Evolutionary conservation across 2,113 vertebrate genomes (phyloP).

Genomic region (Naja naja): DNA sequence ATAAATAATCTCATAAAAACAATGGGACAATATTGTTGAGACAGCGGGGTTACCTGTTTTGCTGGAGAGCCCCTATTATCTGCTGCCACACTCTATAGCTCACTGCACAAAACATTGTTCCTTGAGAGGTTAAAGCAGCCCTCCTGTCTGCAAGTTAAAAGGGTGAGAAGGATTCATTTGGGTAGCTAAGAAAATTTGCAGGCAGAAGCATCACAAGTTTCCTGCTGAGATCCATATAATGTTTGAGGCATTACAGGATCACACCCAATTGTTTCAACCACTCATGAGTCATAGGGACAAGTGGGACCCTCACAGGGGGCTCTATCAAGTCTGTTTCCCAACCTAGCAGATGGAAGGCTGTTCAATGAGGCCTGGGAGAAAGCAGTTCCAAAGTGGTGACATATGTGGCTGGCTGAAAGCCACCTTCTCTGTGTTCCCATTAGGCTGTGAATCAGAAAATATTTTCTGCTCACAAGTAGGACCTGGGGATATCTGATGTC

Average conservation of each 20-base stretch:
- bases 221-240: not conserved
- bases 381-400: not conserved
- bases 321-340: not conserved
- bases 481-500: not conserved
- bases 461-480: not conserved
- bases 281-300: not conserved
- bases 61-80: not conserved
- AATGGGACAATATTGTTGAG: not conserved
- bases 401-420: not conserved
- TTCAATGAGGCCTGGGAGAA: not conserved
- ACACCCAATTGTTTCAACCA: not conserved
- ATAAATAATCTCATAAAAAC: not conserved
- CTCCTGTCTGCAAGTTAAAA: not conserved
- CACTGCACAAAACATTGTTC: not conserved
- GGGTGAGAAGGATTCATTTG: not conserved
- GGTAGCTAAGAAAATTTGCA: not conserved
- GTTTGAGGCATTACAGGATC: not conserved
- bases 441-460: not conserved
- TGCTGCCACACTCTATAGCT: not conserved
- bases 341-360: not conserved
- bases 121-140: not conserved
- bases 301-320: not conserved
- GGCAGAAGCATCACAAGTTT: not conserved
- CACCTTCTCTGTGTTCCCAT: not conserved
- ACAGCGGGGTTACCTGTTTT: not conserved